Evolutionary conservation across 2,888 invertebrate species (phyloP).

Genomic region (Drosophila paramelanica): DNA sequence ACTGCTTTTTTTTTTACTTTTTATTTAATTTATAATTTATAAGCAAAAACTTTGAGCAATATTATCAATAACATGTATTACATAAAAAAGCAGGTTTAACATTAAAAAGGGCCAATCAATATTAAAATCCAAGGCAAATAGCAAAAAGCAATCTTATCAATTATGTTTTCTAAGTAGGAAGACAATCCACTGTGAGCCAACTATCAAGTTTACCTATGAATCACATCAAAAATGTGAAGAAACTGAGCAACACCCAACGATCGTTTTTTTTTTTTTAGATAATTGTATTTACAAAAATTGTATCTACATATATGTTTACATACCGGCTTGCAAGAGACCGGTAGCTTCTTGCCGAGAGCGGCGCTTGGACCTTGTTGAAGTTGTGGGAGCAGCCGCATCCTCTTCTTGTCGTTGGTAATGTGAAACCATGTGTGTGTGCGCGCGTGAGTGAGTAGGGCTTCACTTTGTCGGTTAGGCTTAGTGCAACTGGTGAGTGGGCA

Average conservation of each 20-base stretch:
- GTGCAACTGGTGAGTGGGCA: constrained; percentile 39
- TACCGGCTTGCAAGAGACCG: constrained; percentile 67
- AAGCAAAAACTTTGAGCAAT: not conserved
- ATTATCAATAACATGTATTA: not conserved
- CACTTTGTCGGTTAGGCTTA: not conserved
- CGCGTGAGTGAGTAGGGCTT: not conserved
- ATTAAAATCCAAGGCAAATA: no score
- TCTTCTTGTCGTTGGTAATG: constrained; percentile 55
- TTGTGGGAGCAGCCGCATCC: constrained; percentile 28
- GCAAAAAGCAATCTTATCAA: not conserved
- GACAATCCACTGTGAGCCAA: not conserved
- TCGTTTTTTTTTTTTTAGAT: constrained; percentile 4
- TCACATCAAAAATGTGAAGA: constrained; percentile 11
- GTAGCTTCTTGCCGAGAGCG: constrained; percentile 61
- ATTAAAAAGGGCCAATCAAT: no score
- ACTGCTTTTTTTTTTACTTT: constrained; percentile 1
- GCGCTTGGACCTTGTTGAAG: constrained; percentile 17
- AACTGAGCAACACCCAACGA: not conserved
- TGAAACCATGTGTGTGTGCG: constrained; percentile 42
- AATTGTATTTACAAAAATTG: not conserved
- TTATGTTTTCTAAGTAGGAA: not conserved
- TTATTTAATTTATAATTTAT: not conserved
- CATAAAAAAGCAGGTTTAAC: not conserved
- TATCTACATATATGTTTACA: constrained; percentile 49
- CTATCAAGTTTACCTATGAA: constrained; percentile 23